Base-by-base conservation (phyloP, 23 tunicate species). In the Clavelina lepadiformis region DNA sequence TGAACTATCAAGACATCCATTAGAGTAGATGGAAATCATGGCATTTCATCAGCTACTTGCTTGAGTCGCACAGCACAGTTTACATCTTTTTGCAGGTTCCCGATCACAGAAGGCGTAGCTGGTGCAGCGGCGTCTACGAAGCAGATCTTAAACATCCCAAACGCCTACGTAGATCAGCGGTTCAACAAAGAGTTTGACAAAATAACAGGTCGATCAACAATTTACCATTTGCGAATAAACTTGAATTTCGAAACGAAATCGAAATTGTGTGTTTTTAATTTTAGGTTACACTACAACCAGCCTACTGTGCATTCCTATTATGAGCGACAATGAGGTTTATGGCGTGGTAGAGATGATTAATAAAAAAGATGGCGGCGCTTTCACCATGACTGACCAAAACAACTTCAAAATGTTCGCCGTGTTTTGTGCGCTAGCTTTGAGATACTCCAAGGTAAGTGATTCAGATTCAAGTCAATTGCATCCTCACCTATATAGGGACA, bases 341-440 rank as follows among this genome's bases (percentile, higher is more conserved):
- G 95, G 95, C 18, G 95, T 86, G 3, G 85, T 86, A 26, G 82
- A 88, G 61, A 75, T 88, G 83, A 80, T 88, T 35, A 88, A 88
- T 44, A 88, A 80, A 45, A 59, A 58, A 56, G 79, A 68, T 1
- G 88, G 82, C 23, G 79, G 87, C 11, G 41, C 73, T 22, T 88
- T 86, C 61, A 72, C 81, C 20, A 72, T 52, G 11, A 67, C 71
- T 0, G 95, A 86, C 36, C 88, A 86, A 72, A 57, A 86, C 21
- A 66, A 74, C 63, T 86, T 86, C 45, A 60, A 69, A 22, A 72
- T 63, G 69, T 86, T 88, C 55, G 32, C 96, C 1, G 68, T 88
- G 5, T 88, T 75, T 34, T 80, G 87, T 58, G 78, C 88, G 2
- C 71, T 80, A 18, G 82, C 87, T 19, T 37, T 88, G 38, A 55